Base-by-base conservation (phyloP, 2,888 invertebrate genomes). In the Andrena bucephala region DNA sequence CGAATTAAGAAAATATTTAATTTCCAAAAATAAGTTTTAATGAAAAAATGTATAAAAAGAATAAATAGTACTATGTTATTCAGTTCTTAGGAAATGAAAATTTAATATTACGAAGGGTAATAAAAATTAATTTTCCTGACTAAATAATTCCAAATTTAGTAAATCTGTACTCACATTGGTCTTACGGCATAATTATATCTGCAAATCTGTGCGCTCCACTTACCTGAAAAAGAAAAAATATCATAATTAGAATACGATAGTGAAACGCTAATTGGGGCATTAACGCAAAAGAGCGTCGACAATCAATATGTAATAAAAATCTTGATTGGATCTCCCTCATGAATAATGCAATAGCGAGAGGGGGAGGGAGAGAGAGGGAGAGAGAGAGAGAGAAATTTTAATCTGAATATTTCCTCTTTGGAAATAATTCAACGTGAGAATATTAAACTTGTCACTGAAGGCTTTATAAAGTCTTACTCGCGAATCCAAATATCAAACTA, bases 151-250 rank as follows among this genome's bases (percentile, higher is more conserved):
- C 24, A 57, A 57, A 57, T 57, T 10, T 24, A 24, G 20, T 1
- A 24, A 57, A 57, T 10, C 10, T 57, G 57, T 24, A 57, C 27
- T 57, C 10, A 57, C 57, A 24, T 57, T 57, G 20, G 4, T 57
- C 20, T 8, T 24, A 27, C 24, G 27, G 57, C 20, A 24, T 24
- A 57, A 24, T 13, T 24, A 24, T 27, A 13, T 24, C 24, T 27
- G 52, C 10, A 24, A 57, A 27, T 27, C 57, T 57, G 8, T 57
- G 24, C 8, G 10, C 57, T 57, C 57, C 10, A 57, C 57, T 57
- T 57, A 57, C 57, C 57, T 57, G 57, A 57, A 57, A 57, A 24
- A 27, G 57, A 27, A 57, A 8, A 57, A 10, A 57, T 57, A 4
- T 10, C 27, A 57, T 24, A 57, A 57, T 57, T 57, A 57, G 20